Base-by-base conservation (phyloP, 2,797 vertebrate genomes). In the Phoxinus dragarum region DNA sequence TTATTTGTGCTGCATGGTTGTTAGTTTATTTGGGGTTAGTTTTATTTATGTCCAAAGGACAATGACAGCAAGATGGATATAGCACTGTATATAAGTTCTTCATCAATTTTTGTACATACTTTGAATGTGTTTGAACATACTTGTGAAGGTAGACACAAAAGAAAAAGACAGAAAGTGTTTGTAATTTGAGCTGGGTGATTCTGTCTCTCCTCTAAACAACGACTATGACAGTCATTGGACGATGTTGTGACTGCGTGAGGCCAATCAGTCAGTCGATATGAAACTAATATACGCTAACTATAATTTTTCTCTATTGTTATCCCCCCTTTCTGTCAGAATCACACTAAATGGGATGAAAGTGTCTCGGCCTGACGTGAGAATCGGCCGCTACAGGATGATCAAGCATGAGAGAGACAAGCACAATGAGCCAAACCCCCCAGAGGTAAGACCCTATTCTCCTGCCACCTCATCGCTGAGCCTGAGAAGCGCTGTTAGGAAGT, bases 271-370 rank as follows among this genome's bases (percentile, higher is more conserved):
- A 36, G n/a, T 71, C 14, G 1, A 71, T 72, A 64, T 64, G 54
- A 80, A 85, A 40, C 76, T 85, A 16, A 80, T 10, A 44, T 31
- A 21, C 23, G 3, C 34, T 71, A 78, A 78, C 66, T 17, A 7
- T 42, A 34, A 49, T 4, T 56, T 71, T 42, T 84, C n/a, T 87
- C 23, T 72, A 5, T 64, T 86, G 81, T 36, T 89, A 44, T 80
- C 36, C 80, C 44, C 44, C 79, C 23, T 77, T 75, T 79, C 47
- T 56, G 59, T 71, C 71, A 96, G 98, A 95, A 99, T 99, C 94
- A 99, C 98, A 68, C 94, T 99, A 91, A 98, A 98, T 4, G 98
- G 98, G 88, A 99, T 99, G 98, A 99, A 99, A 95, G 98, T 99
- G 93, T 98, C 98, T 7, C 97, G 98, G 89, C 98, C 98, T 12